Evolutionary conservation across 1,140 invertebrate genomes (phyloP), one percentile per base, ranked within the genome.

Genomic region (Homalodisca vitripennis): DNA sequence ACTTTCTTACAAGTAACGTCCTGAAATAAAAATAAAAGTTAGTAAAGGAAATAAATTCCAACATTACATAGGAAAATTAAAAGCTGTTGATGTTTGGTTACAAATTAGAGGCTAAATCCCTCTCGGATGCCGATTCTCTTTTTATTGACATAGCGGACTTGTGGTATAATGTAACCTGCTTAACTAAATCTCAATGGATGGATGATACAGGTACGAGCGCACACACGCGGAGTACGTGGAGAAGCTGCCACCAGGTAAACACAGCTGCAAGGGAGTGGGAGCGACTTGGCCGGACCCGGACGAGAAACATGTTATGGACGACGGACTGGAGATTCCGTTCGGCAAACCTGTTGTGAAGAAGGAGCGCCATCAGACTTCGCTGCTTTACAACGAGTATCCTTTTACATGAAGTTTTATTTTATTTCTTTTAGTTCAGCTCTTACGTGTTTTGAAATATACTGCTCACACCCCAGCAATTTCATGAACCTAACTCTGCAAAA

Each of bases 321-420:
- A 85, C 75, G 89, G 89, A 12, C 83, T 92, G 12, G 84, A 91
- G 77, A 88, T 96, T 68, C 93, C 94, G n/a, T 79, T 88, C 27
- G 93, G 92, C 3, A 86, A 85, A 77, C 80, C 84, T 1, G 46
- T 66, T 27, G 27, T 47, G 24, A 53, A 17, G 75, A 80, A 1
- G 34, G 81, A 67, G 71, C 80, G 30, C 41, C 77, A 1, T 67
- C 83, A 31, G 69, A 81, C 65, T 80, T 76, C 84, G 1, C 79
- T 97, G 63, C 79, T 95, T 1, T 96, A 96, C 77, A 96, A 97
- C 79, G 93, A 96, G 83, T 91, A 87, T 86, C 84, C 84, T 85
- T 84, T 84, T 13, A 27, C 3, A 51, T 12, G 2, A 67, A 31
- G 48, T n/a, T 26, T 41, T 2, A 57, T 57, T 57, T 29, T 48